Base-by-base conservation (phyloP, 2,797 vertebrate species). In the Chelon auratus region DNA sequence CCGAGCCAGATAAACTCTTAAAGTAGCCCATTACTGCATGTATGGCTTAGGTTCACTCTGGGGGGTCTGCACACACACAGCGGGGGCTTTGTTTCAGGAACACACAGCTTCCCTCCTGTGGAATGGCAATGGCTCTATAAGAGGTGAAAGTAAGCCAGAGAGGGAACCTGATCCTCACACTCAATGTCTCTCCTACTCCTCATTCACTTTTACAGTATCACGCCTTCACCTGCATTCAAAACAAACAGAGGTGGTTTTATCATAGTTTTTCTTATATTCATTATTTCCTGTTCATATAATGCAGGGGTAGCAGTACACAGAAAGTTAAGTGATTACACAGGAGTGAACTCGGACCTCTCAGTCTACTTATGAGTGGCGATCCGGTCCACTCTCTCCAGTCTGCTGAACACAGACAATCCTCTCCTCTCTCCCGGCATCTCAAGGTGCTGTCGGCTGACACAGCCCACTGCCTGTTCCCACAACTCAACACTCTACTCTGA, bases 91-190 rank as follows among this genome's bases (percentile, higher is more conserved):
- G 93, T 93, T 86, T 90, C 20, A 6, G 77, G 73, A 87, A 84
- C 48, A 50, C 72, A 84, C 73, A 22, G 33, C 72, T 78, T 75
- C 80, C 61, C 78, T 62, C 43, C 66, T 3, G 59, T 57, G 88
- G 81, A 90, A 89, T 81, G 82, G 85, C 82, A 72, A 89, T 77
- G 81, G 72, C 86, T 83, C 88, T 90, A 86, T 91, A 90, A 91
- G 81, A 77, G 84, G 87, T 86, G 81, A 92, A 92, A 91, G 89
- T 86, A 89, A 92, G 84, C 85, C 63, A 45, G 62, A 54, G 55
- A 78, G 58, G 79, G 72, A 95, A 93, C 82, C 66, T 64, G 87
- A 94, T 90, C 83, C 75, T 13, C 47, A 40, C 72, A 68, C 65
- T 83, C 75, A 82, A 12, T 67, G 54, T 66, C 73, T 80, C 63